Conservation (phyloP, 2,888 invertebrate genomes). For the Eumerus sabulonum region DNA sequence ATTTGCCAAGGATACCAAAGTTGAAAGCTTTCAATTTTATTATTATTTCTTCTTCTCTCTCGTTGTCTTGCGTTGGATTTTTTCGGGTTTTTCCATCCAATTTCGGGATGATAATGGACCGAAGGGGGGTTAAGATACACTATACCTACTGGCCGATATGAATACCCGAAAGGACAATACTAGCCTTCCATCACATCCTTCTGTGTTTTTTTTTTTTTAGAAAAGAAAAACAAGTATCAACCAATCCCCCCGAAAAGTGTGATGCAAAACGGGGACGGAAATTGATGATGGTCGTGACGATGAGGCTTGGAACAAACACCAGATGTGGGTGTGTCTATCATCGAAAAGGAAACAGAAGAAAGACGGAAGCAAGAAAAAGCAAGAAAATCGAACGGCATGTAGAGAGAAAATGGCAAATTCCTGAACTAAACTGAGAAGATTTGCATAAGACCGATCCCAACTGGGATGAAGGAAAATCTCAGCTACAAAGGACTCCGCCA, state of each 20-base stretch:
- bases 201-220: too few species aligned
- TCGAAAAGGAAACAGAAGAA: not conserved
- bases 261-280: constrained; percentile 5
- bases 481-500: constrained; percentile 10
- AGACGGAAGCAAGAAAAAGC: not conserved
- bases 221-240: too few species aligned
- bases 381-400: not conserved
- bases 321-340: constrained; percentile 4
- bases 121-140: too few species aligned
- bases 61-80: not conserved
- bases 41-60: constrained; percentile 20
- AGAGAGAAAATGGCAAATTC: constrained; percentile 22
- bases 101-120: too few species aligned
- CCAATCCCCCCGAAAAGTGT: too few species aligned
- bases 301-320: constrained; percentile 1
- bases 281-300: constrained; percentile 14
- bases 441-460: constrained; percentile 29
- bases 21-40: constrained; percentile 42
- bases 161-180: too few species aligned
- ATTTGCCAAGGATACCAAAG: constrained; percentile 34
- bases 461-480: constrained; percentile 20
- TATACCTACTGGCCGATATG: too few species aligned
- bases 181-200: too few species aligned
- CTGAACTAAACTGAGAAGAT: constrained; percentile 25
- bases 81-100: too few species aligned